phyloP scores from a whole-genome alignment of 2,113 vertebrate species.

The Nothoprocta pentlandii region DNA sequence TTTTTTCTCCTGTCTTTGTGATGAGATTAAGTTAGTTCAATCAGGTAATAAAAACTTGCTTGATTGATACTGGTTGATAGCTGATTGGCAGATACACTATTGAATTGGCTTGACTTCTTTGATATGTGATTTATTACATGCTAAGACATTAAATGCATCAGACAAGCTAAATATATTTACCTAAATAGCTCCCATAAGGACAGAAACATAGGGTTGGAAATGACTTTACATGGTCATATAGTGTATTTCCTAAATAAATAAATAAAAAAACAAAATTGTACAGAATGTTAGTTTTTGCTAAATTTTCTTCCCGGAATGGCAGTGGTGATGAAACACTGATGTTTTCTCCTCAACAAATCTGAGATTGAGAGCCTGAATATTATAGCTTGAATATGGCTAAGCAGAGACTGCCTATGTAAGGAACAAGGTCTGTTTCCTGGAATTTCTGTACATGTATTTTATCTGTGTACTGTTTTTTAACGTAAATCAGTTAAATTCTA shows the following conservation, averaged over 20 bases:
- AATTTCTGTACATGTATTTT: background rate
- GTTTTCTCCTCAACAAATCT: background rate
- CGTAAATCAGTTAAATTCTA: background rate
- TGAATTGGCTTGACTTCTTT: background rate
- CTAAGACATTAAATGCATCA: background rate
- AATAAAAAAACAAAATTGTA: background rate
- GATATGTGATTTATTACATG: background rate
- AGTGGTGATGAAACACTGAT: background rate
- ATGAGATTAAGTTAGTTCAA: background rate
- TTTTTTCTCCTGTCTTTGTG: background rate
- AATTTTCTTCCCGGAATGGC: background rate
- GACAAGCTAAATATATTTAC: background rate
- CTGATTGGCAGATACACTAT: fast-evolving
- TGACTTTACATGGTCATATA: background rate
- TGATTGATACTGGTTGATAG: background rate
- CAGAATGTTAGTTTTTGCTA: background rate
- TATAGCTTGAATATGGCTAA: background rate
- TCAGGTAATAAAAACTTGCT: background rate
- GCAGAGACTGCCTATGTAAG: background rate
- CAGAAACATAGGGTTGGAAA: background rate
- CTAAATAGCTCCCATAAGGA: background rate
- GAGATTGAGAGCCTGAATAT: background rate
- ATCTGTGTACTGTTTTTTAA: background rate
- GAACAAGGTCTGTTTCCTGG: background rate
- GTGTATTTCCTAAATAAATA: background rate